Evolutionary conservation across 1,140 invertebrate genomes (phyloP), one percentile per base, ranked within the genome.

Genomic region (Lordiphosa collinella): DNA sequence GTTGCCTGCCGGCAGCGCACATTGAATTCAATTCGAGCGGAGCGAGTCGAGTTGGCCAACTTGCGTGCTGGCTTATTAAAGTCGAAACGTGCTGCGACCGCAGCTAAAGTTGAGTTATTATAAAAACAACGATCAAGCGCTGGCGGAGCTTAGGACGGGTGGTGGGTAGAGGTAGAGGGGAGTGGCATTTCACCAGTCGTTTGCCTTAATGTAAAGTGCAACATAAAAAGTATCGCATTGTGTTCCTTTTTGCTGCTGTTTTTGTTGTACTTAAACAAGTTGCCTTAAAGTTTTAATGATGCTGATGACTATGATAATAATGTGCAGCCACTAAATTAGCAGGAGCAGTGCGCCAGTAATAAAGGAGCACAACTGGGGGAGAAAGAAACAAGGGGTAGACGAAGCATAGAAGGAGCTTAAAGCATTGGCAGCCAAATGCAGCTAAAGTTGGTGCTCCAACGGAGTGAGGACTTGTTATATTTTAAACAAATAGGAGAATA

Each of bases 61-160:
- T 80, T 82, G 76, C 78, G 76, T 84, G 76, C 76, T 82, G 72
- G 76, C 76, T 80, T 80, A 80, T 80, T 80, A 76, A 80, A 80
- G 76, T 76, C 76, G 76, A 76, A 68, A 61, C 63, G 66, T 66
- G 56, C 62, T 51, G 51, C 64, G 49, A 68, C 68, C 76, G 55
- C 71, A 72, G 78, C 78, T 84, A 76, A 80, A 82, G 66, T 80
- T 80, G 71, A 76, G 76, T 76, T 80, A 80, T 82, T 84, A 76
- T 82, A 69, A 69, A 63, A 68, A 69, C 47, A 70, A 70, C 43
- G 41, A 40, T 22, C 12, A 44, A 29, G n/a, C 10, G 6, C 25
- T 29, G 25, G 5, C 25, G 25, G 6, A 29, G 13, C 41, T 37
- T 12, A 31, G 1, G 22, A 4, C 11, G 37, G 29, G 5, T 8